Percentiles rank a stretch among this genome's conserved stretches.
Conservation (phyloP, 2,797 vertebrate species). For the Manis javanica region DNA sequence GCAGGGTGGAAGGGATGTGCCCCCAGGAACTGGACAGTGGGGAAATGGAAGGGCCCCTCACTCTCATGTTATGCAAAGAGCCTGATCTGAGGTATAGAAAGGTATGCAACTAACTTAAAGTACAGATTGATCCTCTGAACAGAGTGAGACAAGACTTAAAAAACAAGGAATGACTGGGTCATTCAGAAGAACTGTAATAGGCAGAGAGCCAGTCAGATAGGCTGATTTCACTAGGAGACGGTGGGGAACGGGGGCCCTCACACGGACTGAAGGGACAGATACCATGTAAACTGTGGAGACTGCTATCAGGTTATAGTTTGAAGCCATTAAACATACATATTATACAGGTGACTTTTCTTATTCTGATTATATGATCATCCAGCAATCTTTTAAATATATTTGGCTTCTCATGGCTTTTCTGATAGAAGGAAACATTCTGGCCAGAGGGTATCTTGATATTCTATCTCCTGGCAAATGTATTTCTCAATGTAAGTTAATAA, state of each 20-base stretch:
- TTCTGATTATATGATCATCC: not conserved
- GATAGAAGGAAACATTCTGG: not conserved
- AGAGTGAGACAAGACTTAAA: not conserved
- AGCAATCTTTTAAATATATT: not conserved
- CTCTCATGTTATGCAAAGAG: not conserved
- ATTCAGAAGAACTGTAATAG: not conserved
- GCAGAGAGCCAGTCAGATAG: not conserved
- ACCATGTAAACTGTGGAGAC: not conserved
- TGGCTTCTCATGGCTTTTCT: not conserved
- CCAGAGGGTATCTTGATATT: not conserved
- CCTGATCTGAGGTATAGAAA: not conserved
- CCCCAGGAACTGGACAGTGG: not conserved
- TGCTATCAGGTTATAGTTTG: not conserved
- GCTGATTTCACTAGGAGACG: not conserved
- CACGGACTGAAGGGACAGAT: not conserved
- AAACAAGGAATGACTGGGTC: not conserved
- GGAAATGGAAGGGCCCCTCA: not conserved
- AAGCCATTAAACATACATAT: not conserved
- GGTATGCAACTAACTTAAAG: not conserved
- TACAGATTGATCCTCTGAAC: not conserved
- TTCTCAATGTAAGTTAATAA: not conserved
- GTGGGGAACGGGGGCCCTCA: not conserved
- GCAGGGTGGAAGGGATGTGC: not conserved
- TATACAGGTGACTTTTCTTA: not conserved
- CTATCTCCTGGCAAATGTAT: not conserved